Base-by-base conservation (phyloP, 2,888 invertebrate species). In the Pristionchus exspectatus region DNA sequence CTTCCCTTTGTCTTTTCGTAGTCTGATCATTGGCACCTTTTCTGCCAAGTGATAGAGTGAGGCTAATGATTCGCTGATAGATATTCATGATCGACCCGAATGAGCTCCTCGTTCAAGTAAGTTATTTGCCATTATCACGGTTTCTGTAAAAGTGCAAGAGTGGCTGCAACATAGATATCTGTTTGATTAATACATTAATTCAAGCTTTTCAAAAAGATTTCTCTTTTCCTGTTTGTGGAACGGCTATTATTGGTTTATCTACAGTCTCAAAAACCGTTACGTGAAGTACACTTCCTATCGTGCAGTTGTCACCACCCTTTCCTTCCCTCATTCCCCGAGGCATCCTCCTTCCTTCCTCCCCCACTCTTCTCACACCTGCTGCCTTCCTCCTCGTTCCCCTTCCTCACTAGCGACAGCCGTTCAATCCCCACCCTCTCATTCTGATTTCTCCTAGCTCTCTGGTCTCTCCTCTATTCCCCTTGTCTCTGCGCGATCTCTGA, bases 401-500 rank as follows among this genome's bases (percentile, higher is more conserved):
- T 50, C 27, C 59, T 24, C 27, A 54, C 50, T 50, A 85, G 84
- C 27, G 84, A 59, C 59, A 85, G 59, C 59, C 56, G 84, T 59
- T 59, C 84, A 59, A 50, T 50, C 74, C 74, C 38, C 33, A 33
- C 38, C 81, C 44, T 63, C 63, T 24, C 59, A 59, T 24, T 59
- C 24, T 24, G 24, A 59, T 63, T 50, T 81, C 77, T 24, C 44
- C 77, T 77, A 1, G 21, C 77, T 44, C 2, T n/a, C 44, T 33
- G 10, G 24, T 1, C 50, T 77, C 77, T 77, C 77, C 12, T n/a
- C 50, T 18, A 77, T 44, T n/a, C 44, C 2, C 77, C 0, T 2
- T 1, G 5, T 77, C 77, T n/a, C 18, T 77, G 10, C 9, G 3
- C 44, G 30, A 33, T 18, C 38, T 27, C 9, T 33, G 21, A 33